Evolutionary conservation across 2,113 vertebrate species (phyloP).

Genomic region (Amblyopsis rosae): DNA sequence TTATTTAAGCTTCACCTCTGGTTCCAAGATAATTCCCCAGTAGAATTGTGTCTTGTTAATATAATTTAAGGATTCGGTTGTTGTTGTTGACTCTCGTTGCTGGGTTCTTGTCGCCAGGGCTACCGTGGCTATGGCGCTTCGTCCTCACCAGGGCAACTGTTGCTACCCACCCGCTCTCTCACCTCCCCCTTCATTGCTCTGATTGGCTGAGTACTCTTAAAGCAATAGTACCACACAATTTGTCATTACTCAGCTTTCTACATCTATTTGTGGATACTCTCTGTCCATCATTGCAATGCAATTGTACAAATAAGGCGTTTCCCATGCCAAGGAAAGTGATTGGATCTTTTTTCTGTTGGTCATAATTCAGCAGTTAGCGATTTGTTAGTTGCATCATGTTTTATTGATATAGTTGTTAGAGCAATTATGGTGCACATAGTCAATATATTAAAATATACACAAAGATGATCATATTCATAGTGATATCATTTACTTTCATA

Average conservation of each 20-base stretch:
- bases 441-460: neutral
- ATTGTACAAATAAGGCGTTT: neutral
- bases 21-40: constrained; percentile 72
- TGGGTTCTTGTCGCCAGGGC: constrained; percentile 98
- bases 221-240: constrained; percentile 23
- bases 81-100: constrained; percentile 97
- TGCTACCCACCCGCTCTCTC: constrained; percentile 88
- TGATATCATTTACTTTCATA: neutral
- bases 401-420: neutral
- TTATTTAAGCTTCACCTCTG: constrained; percentile 73
- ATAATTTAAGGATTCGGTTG: constrained; percentile 75
- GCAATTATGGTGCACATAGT: neutral
- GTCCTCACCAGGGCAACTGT: constrained; percentile 99
- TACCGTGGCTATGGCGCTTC: constrained; percentile 98
- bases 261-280: constrained; percentile 44
- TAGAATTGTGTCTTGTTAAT: constrained; percentile 70
- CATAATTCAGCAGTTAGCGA: constrained; percentile 5
- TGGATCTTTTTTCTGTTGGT: constrained; percentile 23
- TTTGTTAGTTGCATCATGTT: constrained; percentile 4
- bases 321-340: constrained; percentile 11
- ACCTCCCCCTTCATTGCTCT: constrained; percentile 61
- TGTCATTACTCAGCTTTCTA: constrained; percentile 40
- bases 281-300: constrained; percentile 22
- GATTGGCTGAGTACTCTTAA: constrained; percentile 69
- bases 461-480: neutral